A percentile compares a stretch with the other conserved stretches of the same genome.
Conservation (phyloP, 2,113 vertebrate species). For the Pholis gunnellus region DNA sequence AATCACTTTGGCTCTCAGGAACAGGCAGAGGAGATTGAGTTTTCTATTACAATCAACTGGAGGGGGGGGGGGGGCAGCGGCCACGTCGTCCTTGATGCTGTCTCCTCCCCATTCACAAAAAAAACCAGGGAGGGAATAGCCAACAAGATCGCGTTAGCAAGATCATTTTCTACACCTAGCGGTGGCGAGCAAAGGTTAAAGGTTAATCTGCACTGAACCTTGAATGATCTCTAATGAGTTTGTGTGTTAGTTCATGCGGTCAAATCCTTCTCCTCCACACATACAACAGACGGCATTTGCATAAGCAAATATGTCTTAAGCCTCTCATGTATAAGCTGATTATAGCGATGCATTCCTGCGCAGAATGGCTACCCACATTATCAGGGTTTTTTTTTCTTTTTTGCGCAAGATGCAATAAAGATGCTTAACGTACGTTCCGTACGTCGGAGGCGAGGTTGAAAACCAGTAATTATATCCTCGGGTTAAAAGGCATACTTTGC, state of each 20-base stretch:
- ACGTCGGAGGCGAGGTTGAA: neutral
- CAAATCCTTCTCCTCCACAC: neutral
- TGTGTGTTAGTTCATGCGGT: neutral
- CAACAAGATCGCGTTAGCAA: conserved; percentile 17
- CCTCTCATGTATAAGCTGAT: neutral
- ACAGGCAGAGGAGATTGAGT: conserved; percentile 79
- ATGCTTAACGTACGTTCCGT: neutral
- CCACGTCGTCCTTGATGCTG: conserved; percentile 65
- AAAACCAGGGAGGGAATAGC: neutral
- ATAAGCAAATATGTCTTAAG: neutral
- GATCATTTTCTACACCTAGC: conserved; percentile 3
- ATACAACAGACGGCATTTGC: neutral
- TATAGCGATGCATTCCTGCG: neutral
- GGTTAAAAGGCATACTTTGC: neutral
- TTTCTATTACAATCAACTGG: conserved; percentile 80
- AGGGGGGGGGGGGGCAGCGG: conserved; percentile 21
- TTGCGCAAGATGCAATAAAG: neutral
- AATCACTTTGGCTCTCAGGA: conserved; percentile 83
- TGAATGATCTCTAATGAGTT: neutral
- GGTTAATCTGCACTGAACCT: conserved; percentile 1
- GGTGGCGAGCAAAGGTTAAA: conserved; percentile 28
- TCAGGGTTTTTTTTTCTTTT: neutral
- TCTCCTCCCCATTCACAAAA: conserved; percentile 33
- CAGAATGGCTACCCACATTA: neutral
- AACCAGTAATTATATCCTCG: neutral